A percentile compares a stretch with the other conserved stretches of the same genome.
Conservation (phyloP, 2,888 invertebrate species). For the Mythimna albipuncta region DNA sequence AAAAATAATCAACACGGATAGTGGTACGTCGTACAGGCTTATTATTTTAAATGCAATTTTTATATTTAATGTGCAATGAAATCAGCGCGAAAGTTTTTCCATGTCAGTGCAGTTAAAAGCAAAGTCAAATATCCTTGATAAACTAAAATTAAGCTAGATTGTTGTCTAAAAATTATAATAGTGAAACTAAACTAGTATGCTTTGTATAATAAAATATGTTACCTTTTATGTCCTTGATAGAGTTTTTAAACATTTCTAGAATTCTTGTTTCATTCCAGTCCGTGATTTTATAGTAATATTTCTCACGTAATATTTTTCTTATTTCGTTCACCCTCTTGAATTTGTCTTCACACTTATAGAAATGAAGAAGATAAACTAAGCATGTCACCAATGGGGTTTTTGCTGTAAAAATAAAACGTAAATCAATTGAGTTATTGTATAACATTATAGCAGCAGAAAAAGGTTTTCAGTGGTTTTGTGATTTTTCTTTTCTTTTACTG, state of each 20-base stretch:
- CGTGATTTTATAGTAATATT: constrained; percentile 80
- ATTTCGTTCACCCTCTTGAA: constrained; percentile 78
- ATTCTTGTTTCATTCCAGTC: constrained; percentile 85
- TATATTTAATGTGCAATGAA: neutral
- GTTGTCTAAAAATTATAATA: neutral
- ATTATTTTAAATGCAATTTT: neutral
- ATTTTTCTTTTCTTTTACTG: too few relatives aligned
- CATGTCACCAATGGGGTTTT: constrained; percentile 82
- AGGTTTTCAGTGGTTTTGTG: too few relatives aligned
- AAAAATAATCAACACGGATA: neutral
- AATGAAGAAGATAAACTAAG: constrained; percentile 85
- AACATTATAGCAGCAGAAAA: neutral
- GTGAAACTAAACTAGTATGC: neutral
- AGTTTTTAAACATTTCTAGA: constrained; percentile 78
- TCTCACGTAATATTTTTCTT: constrained; percentile 75
- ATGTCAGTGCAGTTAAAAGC: too few relatives aligned
- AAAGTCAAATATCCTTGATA: too few relatives aligned
- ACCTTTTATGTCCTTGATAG: constrained; percentile 80
- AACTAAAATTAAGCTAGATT: neutral
- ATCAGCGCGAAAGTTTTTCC: neutral
- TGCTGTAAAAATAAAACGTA: constrained; percentile 72
- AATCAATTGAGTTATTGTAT: neutral
- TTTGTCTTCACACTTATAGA: constrained; percentile 83
- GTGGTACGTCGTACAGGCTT: too few relatives aligned
- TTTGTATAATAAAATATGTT: constrained; percentile 28